Percentiles rank a stretch among this genome's conserved stretches.
phyloP scores from a whole-genome alignment of 2,888 invertebrate genomes.

The Agrotis segetum region DNA sequence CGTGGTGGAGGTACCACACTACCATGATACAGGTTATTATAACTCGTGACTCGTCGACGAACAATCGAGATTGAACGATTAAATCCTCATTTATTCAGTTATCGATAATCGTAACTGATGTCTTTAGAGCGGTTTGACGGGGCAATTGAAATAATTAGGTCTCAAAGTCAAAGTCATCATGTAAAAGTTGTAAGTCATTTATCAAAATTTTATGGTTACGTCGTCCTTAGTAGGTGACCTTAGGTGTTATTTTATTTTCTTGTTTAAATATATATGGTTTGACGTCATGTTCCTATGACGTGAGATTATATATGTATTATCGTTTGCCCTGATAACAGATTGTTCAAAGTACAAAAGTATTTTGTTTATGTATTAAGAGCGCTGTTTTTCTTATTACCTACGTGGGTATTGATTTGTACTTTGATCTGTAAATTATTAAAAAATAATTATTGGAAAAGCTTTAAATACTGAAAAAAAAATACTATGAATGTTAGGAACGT shows the following conservation, averaged over 20 bases:
- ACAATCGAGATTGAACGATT: conserved; percentile 72
- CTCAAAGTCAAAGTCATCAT: conserved; percentile 57
- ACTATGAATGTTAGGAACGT: background rate
- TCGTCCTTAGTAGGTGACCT: conserved; percentile 49
- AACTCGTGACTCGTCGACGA: conserved; percentile 76
- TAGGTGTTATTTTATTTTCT: conserved; percentile 41
- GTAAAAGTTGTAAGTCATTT: conserved; percentile 53
- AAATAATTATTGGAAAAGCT: background rate
- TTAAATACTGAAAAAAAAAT: background rate
- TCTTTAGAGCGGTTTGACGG: conserved; percentile 40
- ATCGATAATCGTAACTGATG: conserved; percentile 63
- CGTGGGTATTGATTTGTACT: no score
- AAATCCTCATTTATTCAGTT: conserved; percentile 63
- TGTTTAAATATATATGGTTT: background rate
- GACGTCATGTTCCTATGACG: conserved; percentile 11
- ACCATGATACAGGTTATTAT: conserved; percentile 61
- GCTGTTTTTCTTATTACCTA: background rate
- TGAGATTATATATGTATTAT: background rate
- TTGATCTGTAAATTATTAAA: no score
- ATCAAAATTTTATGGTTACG: conserved; percentile 40
- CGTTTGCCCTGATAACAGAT: conserved; percentile 22
- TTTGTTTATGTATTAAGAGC: conserved; percentile 25
- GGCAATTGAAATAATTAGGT: conserved; percentile 36
- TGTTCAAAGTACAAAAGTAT: conserved; percentile 41
- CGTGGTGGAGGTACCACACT: conserved; percentile 50